phyloP scores from a whole-genome alignment of 2,113 vertebrate species.

The Alligator sinensis region DNA sequence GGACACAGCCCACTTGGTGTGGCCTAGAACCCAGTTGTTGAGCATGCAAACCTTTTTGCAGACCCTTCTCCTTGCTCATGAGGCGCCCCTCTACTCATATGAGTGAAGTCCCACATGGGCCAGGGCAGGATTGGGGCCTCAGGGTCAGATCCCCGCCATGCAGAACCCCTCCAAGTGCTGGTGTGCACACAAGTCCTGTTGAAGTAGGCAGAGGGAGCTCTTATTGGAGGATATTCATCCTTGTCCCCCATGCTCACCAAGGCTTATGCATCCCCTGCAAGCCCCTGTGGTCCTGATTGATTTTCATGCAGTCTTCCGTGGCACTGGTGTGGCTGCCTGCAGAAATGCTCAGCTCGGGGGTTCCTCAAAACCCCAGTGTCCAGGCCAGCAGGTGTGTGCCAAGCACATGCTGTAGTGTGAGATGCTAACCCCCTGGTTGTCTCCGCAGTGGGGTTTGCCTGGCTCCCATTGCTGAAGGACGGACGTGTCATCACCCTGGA shows the following conservation, averaged over 20 bases:
- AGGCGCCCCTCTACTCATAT: background rate
- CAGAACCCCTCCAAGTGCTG: background rate
- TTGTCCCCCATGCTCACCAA: no score
- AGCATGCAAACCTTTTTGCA: background rate
- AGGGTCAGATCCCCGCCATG: background rate
- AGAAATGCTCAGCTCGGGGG: no score
- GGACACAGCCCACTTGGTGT: no score
- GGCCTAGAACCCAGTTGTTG: no score
- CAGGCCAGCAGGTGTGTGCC: background rate
- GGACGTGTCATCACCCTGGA: conserved; percentile 91
- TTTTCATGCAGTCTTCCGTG: no score
- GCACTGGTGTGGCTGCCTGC: no score
- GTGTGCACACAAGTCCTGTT: background rate
- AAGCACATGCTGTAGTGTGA: fast-evolving
- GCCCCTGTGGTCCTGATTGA: no score
- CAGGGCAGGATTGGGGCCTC: background rate
- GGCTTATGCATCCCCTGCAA: no score
- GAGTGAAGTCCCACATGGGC: background rate
- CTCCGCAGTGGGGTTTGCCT: conserved; percentile 89
- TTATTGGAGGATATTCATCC: background rate
- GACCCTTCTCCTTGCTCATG: background rate
- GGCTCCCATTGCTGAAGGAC: conserved; percentile 91
- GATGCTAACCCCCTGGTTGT: background rate
- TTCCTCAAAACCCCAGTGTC: background rate
- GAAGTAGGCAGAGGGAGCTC: background rate